Evolutionary conservation across 2,888 invertebrate genomes (phyloP), one percentile per base, ranked within the genome.

Genomic region (Drosophila formosana): DNA sequence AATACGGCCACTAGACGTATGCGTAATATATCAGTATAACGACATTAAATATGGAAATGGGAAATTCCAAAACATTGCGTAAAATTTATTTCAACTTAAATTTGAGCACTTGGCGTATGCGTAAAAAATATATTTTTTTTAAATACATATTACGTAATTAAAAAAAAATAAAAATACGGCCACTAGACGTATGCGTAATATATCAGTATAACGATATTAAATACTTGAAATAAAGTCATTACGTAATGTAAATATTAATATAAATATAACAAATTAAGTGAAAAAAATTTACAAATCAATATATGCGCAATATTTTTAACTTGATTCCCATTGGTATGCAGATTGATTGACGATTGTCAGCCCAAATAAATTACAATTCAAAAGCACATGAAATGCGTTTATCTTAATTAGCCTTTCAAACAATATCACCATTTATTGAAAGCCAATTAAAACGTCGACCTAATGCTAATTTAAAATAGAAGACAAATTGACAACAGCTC

Each of bases 371-470:
- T 47, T 37, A 26, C 4, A 41, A 26, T 34, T 53, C 28, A n/a
- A 60, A 37, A 23, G 18, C 18, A n/a, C 13, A 30, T 26, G 26
- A 6, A 26, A 39, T 30, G 9, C 26, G 13, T 18, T 39, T 51
- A 41, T 18, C 3, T 39, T 30, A 53, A 60, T 55, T 51, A 45
- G 25, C 41, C 13, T n/a, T 30, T 64, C 39, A 30, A 49, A 26
- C 28, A 41, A 39, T 37, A 46, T 34, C 26, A 7, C 26, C 11
- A 51, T 66, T 63, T 52, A 55, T 41, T 50, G 37, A 51, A 5
- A n/a, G 51, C 65, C 62, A 75, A 73, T 68, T 63, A 73, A 56
- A 60, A 41, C 39, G 68, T 78, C 73, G 1, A 39, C 18, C 57
- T 11, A 58, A 64, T 78, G 55, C 55, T 45, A 60, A 64, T 72